phyloP scores from a whole-genome alignment of 1,140 invertebrate species.

The Diorhabda elongata region DNA sequence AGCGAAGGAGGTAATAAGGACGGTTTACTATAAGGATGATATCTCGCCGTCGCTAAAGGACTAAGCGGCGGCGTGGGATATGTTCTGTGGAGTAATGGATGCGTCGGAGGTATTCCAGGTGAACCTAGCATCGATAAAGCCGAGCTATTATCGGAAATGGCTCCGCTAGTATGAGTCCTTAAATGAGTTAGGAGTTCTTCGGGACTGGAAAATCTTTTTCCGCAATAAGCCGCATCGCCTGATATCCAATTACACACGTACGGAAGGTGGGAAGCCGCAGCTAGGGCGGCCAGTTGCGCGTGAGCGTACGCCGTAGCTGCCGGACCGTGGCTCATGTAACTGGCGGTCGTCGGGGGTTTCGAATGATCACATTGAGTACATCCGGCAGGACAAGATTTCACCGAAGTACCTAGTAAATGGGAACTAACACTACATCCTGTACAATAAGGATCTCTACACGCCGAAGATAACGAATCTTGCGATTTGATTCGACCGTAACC shows the following conservation, averaged over 20 bases:
- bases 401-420: conserved; percentile 60
- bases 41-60: conserved; percentile 74
- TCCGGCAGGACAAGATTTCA: conserved; percentile 81
- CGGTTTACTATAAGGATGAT: conserved; percentile 87
- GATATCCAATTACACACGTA: conserved; percentile 94
- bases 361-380: conserved; percentile 95
- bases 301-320: conserved; percentile 67
- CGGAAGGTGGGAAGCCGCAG: conserved; percentile 63
- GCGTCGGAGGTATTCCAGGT: conserved; percentile 61
- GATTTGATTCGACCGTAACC: conserved; percentile 69
- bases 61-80: conserved; percentile 86
- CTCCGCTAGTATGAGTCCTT: conserved; percentile 80
- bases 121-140: conserved; percentile 51
- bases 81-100: conserved; percentile 61
- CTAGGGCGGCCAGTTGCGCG: conserved; percentile 68
- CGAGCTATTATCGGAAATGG: conserved; percentile 56
- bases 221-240: conserved; percentile 84
- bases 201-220: conserved; percentile 87
- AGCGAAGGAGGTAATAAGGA: conserved; percentile 46
- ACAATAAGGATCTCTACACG: conserved; percentile 88
- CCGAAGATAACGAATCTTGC: conserved; percentile 56
- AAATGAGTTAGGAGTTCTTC: conserved; percentile 94
- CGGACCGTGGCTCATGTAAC: conserved; percentile 49
- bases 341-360: conserved; percentile 57
- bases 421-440: conserved; percentile 84